A percentile compares a stretch with the other conserved stretches of the same genome.
These are phyloP conservation scores for Drosophila dives DNA, from an alignment of 2,888 invertebrate genomes.

Conservation along the genomic window DNA sequence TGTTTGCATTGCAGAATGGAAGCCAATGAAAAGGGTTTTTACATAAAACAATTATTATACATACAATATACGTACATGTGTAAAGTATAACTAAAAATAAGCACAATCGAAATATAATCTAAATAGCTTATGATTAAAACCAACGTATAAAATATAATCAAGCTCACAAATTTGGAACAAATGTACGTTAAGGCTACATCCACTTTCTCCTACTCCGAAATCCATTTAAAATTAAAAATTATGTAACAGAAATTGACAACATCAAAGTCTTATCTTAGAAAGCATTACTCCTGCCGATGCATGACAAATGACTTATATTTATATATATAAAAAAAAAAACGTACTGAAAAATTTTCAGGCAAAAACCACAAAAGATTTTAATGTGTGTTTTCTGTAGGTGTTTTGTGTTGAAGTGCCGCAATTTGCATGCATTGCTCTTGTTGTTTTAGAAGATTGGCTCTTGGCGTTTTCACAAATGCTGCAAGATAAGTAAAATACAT, in stretches of 20 bases:
- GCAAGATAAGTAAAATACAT: conserved; percentile 54
- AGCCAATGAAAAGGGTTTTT: conserved; percentile 63
- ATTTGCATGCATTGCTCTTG: conserved; percentile 71
- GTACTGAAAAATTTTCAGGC: conserved; percentile 7
- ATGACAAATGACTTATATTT: conserved; percentile 22
- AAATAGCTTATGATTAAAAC: conserved; percentile 42
- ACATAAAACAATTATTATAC: conserved; percentile 65
- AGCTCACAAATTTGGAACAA: conserved; percentile 72
- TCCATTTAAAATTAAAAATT: conserved; percentile 25
- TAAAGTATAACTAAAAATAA: conserved; percentile 63
- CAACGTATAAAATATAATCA: conserved; percentile 52
- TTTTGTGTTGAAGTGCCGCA: conserved; percentile 45
- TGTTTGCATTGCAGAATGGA: conserved; percentile 69
- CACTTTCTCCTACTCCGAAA: conserved; percentile 36
- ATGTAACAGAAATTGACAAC: conserved; percentile 25
- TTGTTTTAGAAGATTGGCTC: conserved; percentile 56
- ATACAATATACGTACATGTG: conserved; percentile 43
- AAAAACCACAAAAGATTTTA: neutral
- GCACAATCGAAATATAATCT: conserved; percentile 38
- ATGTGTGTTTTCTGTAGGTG: conserved; percentile 36
- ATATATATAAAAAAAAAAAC: conserved; percentile 2
- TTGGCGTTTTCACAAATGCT: conserved; percentile 70
- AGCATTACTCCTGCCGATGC: conserved; percentile 19
- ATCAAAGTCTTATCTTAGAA: conserved; percentile 28
- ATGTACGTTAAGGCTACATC: conserved; percentile 51